These are phyloP conservation scores for Phalacrocorax aristotelis DNA, from an alignment of 2,113 vertebrate species.

Conservation along the genomic window DNA sequence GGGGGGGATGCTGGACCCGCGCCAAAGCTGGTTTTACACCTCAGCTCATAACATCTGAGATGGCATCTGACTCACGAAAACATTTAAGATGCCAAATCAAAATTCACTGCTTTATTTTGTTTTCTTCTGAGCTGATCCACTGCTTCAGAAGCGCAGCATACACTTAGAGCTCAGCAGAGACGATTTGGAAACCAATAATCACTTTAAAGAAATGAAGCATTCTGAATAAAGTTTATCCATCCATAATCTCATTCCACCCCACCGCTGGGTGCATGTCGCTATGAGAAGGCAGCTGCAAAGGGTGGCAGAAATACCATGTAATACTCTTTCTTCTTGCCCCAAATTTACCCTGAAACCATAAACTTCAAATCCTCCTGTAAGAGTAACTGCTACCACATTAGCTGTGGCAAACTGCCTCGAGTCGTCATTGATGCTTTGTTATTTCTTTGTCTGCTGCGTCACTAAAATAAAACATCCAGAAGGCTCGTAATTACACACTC, in stretches of 20 bases:
- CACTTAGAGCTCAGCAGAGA: neutral
- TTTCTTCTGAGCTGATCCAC: neutral
- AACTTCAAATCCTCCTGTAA: neutral
- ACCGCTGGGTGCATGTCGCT: fast-evolving
- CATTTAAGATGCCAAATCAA: fast-evolving
- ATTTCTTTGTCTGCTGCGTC: neutral
- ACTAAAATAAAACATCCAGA: neutral
- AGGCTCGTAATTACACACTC: neutral
- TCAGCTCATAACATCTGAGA: fast-evolving
- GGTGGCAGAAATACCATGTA: neutral
- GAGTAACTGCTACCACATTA: neutral
- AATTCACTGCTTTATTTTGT: neutral
- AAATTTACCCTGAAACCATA: neutral
- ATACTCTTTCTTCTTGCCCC: neutral
- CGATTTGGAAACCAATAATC: neutral
- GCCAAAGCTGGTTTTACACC: neutral
- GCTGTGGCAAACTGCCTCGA: neutral
- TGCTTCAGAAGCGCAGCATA: neutral
- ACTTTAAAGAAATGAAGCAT: neutral
- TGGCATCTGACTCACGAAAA: fast-evolving
- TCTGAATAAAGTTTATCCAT: neutral
- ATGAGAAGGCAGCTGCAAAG: neutral
- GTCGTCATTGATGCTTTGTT: neutral
- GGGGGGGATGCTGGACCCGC: neutral
- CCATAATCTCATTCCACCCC: neutral